A percentile compares a stretch with the other conserved stretches of the same genome.
phyloP scores from a whole-genome alignment of 1,140 invertebrate species.

The Leptinotarsa defecta region DNA sequence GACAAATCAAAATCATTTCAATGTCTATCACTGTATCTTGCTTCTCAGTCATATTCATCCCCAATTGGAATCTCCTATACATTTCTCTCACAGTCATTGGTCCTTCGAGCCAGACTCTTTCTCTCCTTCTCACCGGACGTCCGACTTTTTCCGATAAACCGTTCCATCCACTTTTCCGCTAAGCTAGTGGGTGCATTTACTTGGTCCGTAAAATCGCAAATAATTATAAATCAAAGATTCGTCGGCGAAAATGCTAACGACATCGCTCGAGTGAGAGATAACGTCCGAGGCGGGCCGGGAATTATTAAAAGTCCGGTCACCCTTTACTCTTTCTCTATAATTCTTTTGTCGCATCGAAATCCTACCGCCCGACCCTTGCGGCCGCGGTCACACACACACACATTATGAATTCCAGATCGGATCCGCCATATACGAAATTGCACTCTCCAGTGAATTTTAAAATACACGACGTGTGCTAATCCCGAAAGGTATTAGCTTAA shows the following conservation, averaged over 20 bases:
- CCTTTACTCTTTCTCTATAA: conserved; percentile 45
- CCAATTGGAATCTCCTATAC: too few species aligned
- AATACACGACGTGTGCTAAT: conserved; percentile 16
- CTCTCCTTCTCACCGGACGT: background rate
- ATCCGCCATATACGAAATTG: conserved; percentile 10
- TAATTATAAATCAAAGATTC: conserved; percentile 24
- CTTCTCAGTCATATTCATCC: too few species aligned
- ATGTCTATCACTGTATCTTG: too few species aligned
- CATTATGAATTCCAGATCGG: conserved; percentile 32
- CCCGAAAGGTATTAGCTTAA: conserved; percentile 3
- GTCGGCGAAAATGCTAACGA: conserved; percentile 33
- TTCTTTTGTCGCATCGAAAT: conserved; percentile 39
- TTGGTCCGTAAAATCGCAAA: conserved; percentile 14
- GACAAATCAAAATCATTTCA: too few species aligned
- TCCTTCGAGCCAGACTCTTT: background rate
- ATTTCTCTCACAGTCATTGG: background rate
- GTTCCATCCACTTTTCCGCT: background rate
- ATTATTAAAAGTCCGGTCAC: conserved; percentile 44
- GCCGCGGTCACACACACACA: conserved; percentile 15
- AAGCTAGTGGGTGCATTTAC: background rate
- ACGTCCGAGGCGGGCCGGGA: conserved; percentile 37
- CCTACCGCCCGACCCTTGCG: conserved; percentile 16
- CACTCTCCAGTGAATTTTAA: conserved; percentile 22
- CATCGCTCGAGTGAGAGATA: conserved; percentile 34
- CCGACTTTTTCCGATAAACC: conserved; percentile 15